phyloP scores from a whole-genome alignment of 2,888 invertebrate genomes.

The Andrena bicolor region DNA sequence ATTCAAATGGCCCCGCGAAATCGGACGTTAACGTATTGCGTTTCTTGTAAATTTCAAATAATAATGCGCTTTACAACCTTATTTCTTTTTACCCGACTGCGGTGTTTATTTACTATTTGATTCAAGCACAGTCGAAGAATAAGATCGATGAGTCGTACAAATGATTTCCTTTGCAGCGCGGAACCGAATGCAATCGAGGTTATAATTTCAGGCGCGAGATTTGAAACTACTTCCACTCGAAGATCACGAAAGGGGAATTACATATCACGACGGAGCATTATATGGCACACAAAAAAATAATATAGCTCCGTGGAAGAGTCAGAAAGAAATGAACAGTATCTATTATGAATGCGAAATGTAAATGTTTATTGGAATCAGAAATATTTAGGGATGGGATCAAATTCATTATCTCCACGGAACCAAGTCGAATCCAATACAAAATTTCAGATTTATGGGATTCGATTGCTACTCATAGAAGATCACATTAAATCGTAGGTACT shows the following conservation, averaged over 20 bases:
- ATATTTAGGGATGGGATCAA: slow-evolving; percentile 10
- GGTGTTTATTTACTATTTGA: too few species aligned
- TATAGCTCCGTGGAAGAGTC: not conserved
- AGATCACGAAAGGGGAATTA: too few species aligned
- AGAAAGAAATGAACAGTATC: not conserved
- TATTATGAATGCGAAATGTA: slow-evolving; percentile 19
- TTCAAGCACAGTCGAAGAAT: too few species aligned
- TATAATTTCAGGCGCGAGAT: slow-evolving; percentile 7
- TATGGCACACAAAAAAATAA: too few species aligned
- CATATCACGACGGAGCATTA: too few species aligned
- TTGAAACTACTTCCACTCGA: not conserved
- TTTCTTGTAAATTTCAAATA: too few species aligned
- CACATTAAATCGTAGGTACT: too few species aligned
- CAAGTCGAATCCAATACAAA: not conserved
- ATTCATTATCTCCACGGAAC: not conserved
- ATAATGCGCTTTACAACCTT: too few species aligned
- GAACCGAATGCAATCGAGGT: not conserved
- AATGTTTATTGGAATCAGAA: slow-evolving; percentile 42
- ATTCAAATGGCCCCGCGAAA: not conserved
- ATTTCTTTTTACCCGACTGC: too few species aligned
- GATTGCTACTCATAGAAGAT: not conserved
- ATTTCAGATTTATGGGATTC: not conserved
- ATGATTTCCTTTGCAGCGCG: too few species aligned
- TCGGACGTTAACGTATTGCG: too few species aligned
- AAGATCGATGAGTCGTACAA: too few species aligned